Evolutionary conservation across 2,888 invertebrate species (phyloP), one percentile per base, ranked within the genome.

Genomic region (Corythucha ciliata): DNA sequence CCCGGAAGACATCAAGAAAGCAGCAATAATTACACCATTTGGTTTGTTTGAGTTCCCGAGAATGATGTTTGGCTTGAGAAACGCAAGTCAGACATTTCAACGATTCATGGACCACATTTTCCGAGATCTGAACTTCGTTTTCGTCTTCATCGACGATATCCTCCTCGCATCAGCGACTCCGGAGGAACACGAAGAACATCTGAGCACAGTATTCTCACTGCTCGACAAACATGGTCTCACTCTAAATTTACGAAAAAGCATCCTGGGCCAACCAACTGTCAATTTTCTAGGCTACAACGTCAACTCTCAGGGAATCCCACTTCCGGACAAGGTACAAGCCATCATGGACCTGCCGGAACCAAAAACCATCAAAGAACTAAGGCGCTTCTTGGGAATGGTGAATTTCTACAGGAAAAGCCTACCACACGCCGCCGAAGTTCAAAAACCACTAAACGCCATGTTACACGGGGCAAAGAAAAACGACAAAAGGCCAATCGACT

Each of bases 351-450:
- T 42, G 25, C 42, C 52, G 24, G 46, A 50, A 29, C 52, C 56
- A 8, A 20, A 42, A 47, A 37, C 40, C 5, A 46, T 56, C 12
- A 33, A 8, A 22, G 40, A 53, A n/a, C 50, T 45, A 26, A 51
- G 62, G 4, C 52, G 58, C 5, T 67, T 65, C 54, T 36, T 68
- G 1, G 66, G 65, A 1, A 65, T 65, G 62, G 12, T 66, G 0
- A 68, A 66, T 52, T 66, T 65, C 57, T 67, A 67, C 29, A 48
- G 68, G 3, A 50, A 63, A 10, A 68, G 62, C 54, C 55, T 69
- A 1, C 64, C 64, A 3, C 24, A 63, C 4, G 66, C 68, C 3
- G 66, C 67, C 2, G 18, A 57, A 22, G 47, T 54, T 3, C 67
- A 48, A 27, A 47, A 49, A 22, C 36, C 37, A 7, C 26, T 59